A percentile compares a stretch with the other conserved stretches of the same genome.
Conservation (phyloP, 2,113 vertebrate species). For the Mastomys natalensis region DNA sequence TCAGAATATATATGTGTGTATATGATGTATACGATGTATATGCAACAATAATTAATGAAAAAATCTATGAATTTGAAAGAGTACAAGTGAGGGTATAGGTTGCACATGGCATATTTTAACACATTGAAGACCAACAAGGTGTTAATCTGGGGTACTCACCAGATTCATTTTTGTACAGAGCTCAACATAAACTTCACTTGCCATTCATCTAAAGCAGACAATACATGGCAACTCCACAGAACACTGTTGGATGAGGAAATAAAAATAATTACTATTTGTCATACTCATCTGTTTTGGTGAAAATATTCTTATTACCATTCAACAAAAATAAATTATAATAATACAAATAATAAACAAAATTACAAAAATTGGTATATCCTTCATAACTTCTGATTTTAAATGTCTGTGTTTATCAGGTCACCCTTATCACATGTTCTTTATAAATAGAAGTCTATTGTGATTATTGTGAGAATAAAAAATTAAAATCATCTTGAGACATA, state of each 20-base stretch:
- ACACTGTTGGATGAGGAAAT: conserved; percentile 8
- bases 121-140: background rate
- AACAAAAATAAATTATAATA: conserved; percentile 56
- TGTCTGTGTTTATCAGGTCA: conserved; percentile 7
- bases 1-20: background rate
- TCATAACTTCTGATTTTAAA: conserved; percentile 29
- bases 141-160: background rate
- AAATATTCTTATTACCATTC: background rate
- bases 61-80: background rate
- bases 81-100: background rate
- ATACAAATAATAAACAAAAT: too few relatives aligned
- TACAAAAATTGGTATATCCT: background rate
- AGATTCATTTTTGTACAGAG: conserved; percentile 7
- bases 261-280: background rate
- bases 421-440: conserved; percentile 1
- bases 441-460: background rate
- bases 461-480: too few relatives aligned
- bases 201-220: conserved; percentile 13
- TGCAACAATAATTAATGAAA: background rate
- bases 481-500: too few relatives aligned
- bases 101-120: conserved; percentile 1
- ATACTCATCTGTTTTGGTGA: background rate
- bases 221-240: background rate
- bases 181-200: conserved; percentile 27
- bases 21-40: background rate